Evolutionary conservation across 1,140 invertebrate genomes (phyloP), one percentile per base, ranked within the genome.

Genomic region (Nilaparvata lugens): DNA sequence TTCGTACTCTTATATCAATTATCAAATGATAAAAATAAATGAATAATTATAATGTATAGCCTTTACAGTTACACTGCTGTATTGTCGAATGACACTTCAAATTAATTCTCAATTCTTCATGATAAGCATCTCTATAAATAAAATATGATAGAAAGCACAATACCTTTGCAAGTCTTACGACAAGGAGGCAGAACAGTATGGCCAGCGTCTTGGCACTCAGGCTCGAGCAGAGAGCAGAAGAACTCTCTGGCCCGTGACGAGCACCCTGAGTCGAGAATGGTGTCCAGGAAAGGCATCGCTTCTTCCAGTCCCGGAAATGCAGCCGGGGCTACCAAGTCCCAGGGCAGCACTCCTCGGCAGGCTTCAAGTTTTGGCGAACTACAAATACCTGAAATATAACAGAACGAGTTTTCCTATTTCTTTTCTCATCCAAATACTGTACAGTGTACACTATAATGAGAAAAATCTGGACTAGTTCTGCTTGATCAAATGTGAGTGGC

Each of bases 91-190:
- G n/a, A 9, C 28, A 28, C 28, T 28, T 28, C 28, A 28, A 3
- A 28, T 28, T 3, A 28, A 28, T 28, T 3, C 28, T 28, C 9
- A 28, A 4, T 28, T 28, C 3, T 28, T 28, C 28, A 28, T 4
- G 28, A n/a, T n/a, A 28, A 28, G 3, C 28, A 28, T 4, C 4
- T 28, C 4, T 4, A 28, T 28, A 28, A 28, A 28, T 9, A 28
- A 28, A 35, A 35, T 35, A 11, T 35, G 31, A 35, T 35, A n/a
- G 3, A 35, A 1, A 11, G 31, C 2, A 11, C 13, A 35, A 68
- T 72, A 85, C 83, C 80, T 79, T 79, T 81, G 64, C 83, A 86
- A 62, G 84, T 78, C 63, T 78, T 80, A 40, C 79, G 75, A 64
- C 84, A 86, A 0, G 84, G 84, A 60, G 79, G 78, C 63, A 82